Percentiles rank a stretch among this genome's conserved stretches.
Evolutionary conservation across 2,797 vertebrate species (phyloP).

Genomic region (Sebastes flavidus): DNA sequence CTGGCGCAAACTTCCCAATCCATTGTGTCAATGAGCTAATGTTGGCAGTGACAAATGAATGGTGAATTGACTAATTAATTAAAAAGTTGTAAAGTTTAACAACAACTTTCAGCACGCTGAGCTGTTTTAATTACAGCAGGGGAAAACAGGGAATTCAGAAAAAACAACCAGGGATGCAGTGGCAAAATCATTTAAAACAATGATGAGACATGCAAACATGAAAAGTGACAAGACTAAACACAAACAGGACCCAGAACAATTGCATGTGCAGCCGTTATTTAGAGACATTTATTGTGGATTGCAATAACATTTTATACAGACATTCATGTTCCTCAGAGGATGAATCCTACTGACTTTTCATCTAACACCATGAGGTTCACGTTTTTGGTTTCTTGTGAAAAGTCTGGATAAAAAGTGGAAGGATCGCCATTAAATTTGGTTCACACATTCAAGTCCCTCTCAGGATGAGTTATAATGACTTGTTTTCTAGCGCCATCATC

Average conservation of each 20-base stretch:
- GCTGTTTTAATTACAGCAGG: not conserved
- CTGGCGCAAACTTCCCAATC: not conserved
- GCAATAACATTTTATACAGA: not conserved
- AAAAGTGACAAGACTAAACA: not conserved
- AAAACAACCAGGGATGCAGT: not conserved
- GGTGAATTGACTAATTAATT: not conserved
- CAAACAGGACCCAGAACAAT: not conserved
- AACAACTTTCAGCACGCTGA: not conserved
- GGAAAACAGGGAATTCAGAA: not conserved
- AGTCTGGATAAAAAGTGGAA: not conserved
- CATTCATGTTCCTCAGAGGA: not conserved
- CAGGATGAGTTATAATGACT: too few relatives aligned
- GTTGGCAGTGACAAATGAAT: not conserved
- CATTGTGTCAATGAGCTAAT: not conserved
- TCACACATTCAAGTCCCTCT: too few relatives aligned
- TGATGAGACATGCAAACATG: not conserved
- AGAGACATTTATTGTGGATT: not conserved
- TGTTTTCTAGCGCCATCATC: not conserved
- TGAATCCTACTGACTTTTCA: not conserved
- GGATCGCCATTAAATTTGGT: too few relatives aligned
- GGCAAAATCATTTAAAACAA: not conserved
- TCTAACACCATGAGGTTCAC: not conserved
- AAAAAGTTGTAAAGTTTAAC: not conserved
- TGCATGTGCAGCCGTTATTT: not conserved
- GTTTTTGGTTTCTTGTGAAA: not conserved